Base-by-base conservation (phyloP, 2,797 vertebrate species). In the Anguilla anguilla region DNA sequence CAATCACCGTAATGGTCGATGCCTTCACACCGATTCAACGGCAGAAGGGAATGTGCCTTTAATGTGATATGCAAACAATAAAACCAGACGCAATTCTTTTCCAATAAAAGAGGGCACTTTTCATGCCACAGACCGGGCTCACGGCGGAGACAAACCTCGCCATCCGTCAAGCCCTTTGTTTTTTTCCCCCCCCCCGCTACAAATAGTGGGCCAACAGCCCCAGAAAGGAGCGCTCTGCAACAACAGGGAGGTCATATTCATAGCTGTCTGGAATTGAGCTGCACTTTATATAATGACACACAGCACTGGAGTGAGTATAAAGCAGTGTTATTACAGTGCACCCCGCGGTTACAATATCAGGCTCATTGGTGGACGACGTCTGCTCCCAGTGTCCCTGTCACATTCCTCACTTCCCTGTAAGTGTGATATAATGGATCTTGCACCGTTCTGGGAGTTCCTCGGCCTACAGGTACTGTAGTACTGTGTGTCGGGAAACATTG, bases 1-100 rank as follows among this genome's bases (percentile, higher is more conserved):
- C 91, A 91, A 92, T 92, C 92, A 92, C 89, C n/a, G 89, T 92
- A 92, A 92, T 91, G 90, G 91, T 88, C 87, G 88, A 85, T 85
- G 88, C 90, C 89, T 90, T 88, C 57, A 88, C 88, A 88, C 90
- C 86, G 67, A 87, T 90, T 88, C 90, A 77, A 90, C 87, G 72
- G 85, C 88, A 86, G 91, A 90, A 88, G 85, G 86, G 85, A 89
- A 89, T 59, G 86, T 83, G 67, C 86, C 87, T 86, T 92, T 92
- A 91, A 91, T 88, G 90, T 72, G 88, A 89, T 90, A 90, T 89
- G 89, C 91, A 92, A 92, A 92, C 90, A 90, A 91, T 92, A 90
- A 92, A 91, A 89, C 88, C 84, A 85, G 86, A 86, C 61, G 90
- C 89, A 89, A 90, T 92, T 90, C 86, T 86, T 90, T 89, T 90